These are phyloP conservation scores for Acanthaster planci DNA, from an alignment of 35 echinoderm and acorn worm species.

Conservation along the genomic window DNA sequence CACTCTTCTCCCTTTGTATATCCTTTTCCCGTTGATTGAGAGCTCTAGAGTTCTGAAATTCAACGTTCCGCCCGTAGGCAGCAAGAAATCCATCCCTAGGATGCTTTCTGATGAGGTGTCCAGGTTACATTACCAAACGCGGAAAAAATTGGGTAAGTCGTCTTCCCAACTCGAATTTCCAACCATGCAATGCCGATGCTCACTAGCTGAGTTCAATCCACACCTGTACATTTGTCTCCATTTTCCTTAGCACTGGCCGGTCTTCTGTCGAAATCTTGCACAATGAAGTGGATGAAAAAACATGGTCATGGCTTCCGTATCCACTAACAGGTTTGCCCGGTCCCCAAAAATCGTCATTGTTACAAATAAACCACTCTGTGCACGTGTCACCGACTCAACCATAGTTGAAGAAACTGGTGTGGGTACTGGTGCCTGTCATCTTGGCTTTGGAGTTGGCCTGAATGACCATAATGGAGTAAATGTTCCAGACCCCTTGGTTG, in stretches of 20 bases:
- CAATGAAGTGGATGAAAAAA: slow-evolving; percentile 5
- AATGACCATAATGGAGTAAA: too few species aligned
- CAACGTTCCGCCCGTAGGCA: slow-evolving; percentile 6
- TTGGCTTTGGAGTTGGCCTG: too few species aligned
- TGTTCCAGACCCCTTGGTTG: too few species aligned
- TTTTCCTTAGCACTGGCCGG: background rate
- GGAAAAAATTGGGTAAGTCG: background rate
- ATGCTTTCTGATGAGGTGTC: slow-evolving; percentile 26
- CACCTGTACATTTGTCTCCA: background rate
- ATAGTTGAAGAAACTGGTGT: too few species aligned
- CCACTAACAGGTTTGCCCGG: slow-evolving; percentile 5
- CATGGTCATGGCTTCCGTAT: slow-evolving; percentile 31
- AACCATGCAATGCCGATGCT: background rate
- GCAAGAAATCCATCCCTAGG: slow-evolving; percentile 28
- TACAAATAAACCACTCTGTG: slow-evolving; percentile 33
- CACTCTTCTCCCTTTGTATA: background rate
- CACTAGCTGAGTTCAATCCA: background rate
- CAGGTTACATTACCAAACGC: background rate
- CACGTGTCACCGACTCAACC: too few species aligned
- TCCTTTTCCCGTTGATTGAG: background rate
- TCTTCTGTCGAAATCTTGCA: background rate
- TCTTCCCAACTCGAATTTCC: background rate
- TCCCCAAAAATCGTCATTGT: background rate
- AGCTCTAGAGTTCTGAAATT: slow-evolving; percentile 6
- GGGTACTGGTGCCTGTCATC: too few species aligned